Evolutionary conservation across 2,797 vertebrate genomes (phyloP).

Genomic region (Moxostoma hubbsi): DNA sequence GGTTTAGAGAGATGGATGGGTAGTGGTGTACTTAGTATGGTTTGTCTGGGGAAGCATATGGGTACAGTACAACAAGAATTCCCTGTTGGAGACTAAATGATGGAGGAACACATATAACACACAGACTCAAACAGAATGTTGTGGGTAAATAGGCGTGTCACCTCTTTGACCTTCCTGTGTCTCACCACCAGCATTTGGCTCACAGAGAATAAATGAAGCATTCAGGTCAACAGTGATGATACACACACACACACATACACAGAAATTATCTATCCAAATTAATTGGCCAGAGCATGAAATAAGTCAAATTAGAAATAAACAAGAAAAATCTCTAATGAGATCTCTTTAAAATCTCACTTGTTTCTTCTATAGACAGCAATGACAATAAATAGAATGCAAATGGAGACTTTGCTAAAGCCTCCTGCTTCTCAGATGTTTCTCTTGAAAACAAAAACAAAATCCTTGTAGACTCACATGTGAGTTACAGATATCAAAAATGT

Average conservation of each 20-base stretch:
- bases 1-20: slow-evolving; percentile 46
- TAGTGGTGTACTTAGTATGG: slow-evolving; percentile 36
- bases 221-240: slow-evolving; percentile 61
- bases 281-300: slow-evolving; percentile 52
- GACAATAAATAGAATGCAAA: no score
- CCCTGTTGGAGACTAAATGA: slow-evolving; percentile 35
- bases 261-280: slow-evolving; percentile 58
- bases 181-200: slow-evolving; percentile 38
- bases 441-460: no score
- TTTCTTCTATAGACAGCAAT: no score
- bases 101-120: slow-evolving; percentile 27
- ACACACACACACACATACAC: slow-evolving; percentile 39
- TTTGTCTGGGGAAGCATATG: slow-evolving; percentile 44
- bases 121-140: slow-evolving; percentile 19
- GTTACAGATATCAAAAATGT: no score
- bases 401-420: no score
- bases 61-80: slow-evolving; percentile 44
- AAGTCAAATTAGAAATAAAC: neutral
- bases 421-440: no score
- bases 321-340: no score
- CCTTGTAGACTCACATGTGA: no score
- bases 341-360: no score
- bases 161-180: slow-evolving; percentile 26
- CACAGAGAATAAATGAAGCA: slow-evolving; percentile 28
- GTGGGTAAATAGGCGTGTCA: slow-evolving; percentile 52